Conservation (phyloP, 1,140 invertebrate species). For the Zaprionus vittiger region DNA sequence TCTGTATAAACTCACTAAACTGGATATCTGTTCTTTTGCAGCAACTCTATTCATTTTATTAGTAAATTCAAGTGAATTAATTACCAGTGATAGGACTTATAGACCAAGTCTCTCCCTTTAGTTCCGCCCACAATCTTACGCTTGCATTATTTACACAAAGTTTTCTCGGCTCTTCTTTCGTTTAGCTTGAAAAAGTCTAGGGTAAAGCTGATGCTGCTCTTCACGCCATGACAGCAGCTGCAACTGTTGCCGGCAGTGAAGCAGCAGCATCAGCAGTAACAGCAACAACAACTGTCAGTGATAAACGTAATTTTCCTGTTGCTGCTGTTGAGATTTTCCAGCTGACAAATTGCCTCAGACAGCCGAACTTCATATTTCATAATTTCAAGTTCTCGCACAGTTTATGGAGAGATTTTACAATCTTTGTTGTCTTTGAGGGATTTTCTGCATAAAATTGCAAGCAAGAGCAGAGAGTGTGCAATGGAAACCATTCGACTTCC, state of each 20-base stretch:
- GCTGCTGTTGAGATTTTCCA: constrained; percentile 49
- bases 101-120: neutral
- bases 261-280: constrained; percentile 29
- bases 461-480: constrained; percentile 3
- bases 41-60: neutral
- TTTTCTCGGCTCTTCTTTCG: neutral
- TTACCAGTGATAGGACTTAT: neutral
- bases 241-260: constrained; percentile 7
- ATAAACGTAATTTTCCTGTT: constrained; percentile 57
- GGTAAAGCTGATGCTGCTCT: constrained; percentile 1
- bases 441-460: constrained; percentile 2
- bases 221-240: constrained; percentile 8
- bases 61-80: constrained; percentile 1
- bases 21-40: neutral
- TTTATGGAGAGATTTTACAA: constrained; percentile 39
- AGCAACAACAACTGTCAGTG: constrained; percentile 37
- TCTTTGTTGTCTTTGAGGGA: constrained; percentile 17
- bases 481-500: constrained; percentile 40
- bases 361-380: constrained; percentile 50
- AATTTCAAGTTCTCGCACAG: constrained; percentile 44
- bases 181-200: constrained; percentile 6
- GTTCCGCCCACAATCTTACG: neutral
- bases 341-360: constrained; percentile 60
- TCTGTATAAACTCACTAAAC: too few relatives aligned
- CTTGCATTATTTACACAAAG: constrained; percentile 6